These are phyloP conservation scores for Selene dorsalis DNA, from an alignment of 2,797 vertebrate species.

Conservation along the genomic window DNA sequence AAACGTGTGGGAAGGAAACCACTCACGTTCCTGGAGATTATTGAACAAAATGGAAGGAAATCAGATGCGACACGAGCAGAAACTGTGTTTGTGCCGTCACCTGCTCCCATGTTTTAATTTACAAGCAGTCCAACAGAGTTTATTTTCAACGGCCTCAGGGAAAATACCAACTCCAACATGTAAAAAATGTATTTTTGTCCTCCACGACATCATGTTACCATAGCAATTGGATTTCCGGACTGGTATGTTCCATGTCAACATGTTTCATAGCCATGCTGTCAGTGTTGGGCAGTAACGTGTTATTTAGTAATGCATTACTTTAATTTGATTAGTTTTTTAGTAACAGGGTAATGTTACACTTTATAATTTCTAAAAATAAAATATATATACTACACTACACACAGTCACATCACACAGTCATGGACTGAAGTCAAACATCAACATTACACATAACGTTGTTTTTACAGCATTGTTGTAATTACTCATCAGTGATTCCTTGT, in stretches of 20 bases:
- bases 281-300: too few relatives aligned
- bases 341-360: too few relatives aligned
- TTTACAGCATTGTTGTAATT: neutral
- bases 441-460: neutral
- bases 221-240: conserved; percentile 12
- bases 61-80: neutral
- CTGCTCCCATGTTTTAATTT: neutral
- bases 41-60: neutral
- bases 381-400: neutral
- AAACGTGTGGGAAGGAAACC: conserved; percentile 22
- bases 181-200: neutral
- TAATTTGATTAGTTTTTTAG: too few relatives aligned
- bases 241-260: neutral
- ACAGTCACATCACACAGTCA: too few relatives aligned
- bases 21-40: neutral
- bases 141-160: neutral
- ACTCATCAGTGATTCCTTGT: neutral
- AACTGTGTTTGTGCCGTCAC: neutral
- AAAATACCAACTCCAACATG: conserved; percentile 1
- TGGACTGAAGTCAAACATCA: neutral
- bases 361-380: too few relatives aligned
- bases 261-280: neutral
- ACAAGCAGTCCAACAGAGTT: neutral
- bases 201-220: neutral
- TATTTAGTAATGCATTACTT: too few relatives aligned